Evolutionary conservation across 2,113 vertebrate species (phyloP).

Genomic region (Tapirus terrestris): DNA sequence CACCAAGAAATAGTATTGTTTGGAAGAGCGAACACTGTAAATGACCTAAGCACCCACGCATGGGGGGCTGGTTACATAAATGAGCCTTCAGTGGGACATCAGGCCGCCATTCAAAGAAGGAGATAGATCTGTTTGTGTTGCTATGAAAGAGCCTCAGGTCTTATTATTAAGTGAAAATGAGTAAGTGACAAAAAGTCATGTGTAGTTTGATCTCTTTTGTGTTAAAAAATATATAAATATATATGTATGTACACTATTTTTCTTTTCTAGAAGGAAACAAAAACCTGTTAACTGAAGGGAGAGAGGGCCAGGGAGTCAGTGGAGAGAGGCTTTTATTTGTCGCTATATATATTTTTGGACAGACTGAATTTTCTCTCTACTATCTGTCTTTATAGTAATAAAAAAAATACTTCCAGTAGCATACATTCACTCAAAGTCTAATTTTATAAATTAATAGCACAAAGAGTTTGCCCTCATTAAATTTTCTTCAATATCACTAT

Average conservation of each 20-base stretch:
- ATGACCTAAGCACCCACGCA: background rate
- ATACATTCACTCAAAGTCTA: background rate
- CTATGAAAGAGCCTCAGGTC: background rate
- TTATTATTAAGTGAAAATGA: background rate
- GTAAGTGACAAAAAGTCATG: background rate
- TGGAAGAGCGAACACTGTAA: background rate
- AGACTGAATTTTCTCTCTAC: background rate
- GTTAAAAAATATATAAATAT: background rate
- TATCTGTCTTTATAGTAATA: background rate
- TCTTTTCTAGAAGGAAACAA: background rate
- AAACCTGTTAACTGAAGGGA: background rate
- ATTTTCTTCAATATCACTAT: background rate
- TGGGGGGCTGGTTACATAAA: background rate
- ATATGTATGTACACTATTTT: background rate
- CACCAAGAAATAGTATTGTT: background rate
- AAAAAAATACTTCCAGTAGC: background rate
- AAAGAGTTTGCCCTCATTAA: background rate
- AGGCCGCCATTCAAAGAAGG: background rate
- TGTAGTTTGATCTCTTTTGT: background rate
- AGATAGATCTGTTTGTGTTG: background rate
- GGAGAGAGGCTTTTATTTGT: background rate
- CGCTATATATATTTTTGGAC: background rate
- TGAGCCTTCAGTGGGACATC: background rate
- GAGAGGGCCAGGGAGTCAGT: background rate
- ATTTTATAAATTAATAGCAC: constrained; percentile 28